phyloP scores from a whole-genome alignment of 2,888 invertebrate genomes.

The Dicycla oo region DNA sequence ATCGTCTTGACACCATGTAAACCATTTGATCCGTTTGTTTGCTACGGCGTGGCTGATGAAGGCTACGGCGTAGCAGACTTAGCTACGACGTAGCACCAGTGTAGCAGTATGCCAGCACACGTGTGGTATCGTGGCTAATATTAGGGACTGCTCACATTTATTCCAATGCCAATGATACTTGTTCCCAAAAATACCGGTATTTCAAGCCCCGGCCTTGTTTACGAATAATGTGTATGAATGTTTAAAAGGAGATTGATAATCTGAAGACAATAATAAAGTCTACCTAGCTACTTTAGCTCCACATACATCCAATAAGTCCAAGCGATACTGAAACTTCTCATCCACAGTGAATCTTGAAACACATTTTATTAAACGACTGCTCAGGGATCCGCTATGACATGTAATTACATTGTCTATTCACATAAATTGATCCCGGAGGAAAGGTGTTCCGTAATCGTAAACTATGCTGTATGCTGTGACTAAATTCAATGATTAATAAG shows the following conservation, averaged over 20 bases:
- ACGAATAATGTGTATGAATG: neutral
- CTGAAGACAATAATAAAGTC: neutral
- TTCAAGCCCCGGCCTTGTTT: too few species aligned
- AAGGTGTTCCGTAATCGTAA: conserved; percentile 35
- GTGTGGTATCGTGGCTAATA: neutral
- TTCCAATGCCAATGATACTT: too few species aligned
- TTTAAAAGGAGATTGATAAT: neutral
- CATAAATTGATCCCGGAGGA: conserved; percentile 39
- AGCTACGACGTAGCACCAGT: conserved; percentile 33
- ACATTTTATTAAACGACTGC: conserved; percentile 45
- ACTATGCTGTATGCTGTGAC: conserved; percentile 24
- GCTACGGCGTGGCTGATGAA: conserved; percentile 15
- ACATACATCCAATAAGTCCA: neutral
- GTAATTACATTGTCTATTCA: conserved; percentile 56
- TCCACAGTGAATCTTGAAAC: conserved; percentile 4
- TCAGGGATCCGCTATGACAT: conserved; percentile 38
- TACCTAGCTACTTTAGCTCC: too few species aligned
- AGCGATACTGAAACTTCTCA: conserved; percentile 16
- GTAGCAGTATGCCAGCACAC: neutral
- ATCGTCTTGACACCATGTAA: neutral
- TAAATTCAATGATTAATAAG: neutral
- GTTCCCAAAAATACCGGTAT: too few species aligned
- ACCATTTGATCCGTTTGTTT: neutral
- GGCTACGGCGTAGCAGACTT: neutral
- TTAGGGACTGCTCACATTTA: too few species aligned